Evolutionary conservation across 2,797 vertebrate genomes (phyloP), one percentile per base, ranked within the genome.

Genomic region (Phoebastria nigripes): DNA sequence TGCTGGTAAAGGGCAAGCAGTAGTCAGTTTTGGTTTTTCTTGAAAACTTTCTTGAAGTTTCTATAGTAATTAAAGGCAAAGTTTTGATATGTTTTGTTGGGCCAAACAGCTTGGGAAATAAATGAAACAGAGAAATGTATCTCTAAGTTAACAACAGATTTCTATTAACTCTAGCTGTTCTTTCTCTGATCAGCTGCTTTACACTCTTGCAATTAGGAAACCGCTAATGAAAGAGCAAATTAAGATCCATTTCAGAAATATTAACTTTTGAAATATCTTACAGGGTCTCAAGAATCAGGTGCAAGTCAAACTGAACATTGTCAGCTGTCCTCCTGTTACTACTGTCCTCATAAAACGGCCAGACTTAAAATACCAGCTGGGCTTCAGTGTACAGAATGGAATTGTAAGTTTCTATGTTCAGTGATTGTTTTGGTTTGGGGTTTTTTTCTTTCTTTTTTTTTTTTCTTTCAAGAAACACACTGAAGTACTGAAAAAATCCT

Each of bases 301-400:
- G 0, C 99, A 99, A 97, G 99, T 99, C 89, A 99, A 99, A 97
- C 98, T 99, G 97, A 99, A 99, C 97, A 99, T 99, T 1, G 99
- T 99, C 96, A 99, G 99, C 97, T 99, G 99, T 87, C 99, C 99
- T 56, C 99, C 99, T 12, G 99, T 99, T 91, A 99, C 99, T 82
- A 99, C 99, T 0, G 99, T 99, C 76, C 99, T 99, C 94, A 99
- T 99, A 95, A 99, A 99, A 98, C 98, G 99, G 89, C 99, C 99
- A 2, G 99, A 99, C 96, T 98, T 99, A 69, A 99, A 99, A 97
- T 99, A 99, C 96, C 99, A 99, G 98, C 98, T 99, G 97, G 99
- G 99, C 87, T 99, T 99, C 98, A 99, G 99, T 12, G 99, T 99
- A 83, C 99, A 99, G 98, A 99, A 99, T 2, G 99, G 99, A 98